These are phyloP conservation scores for Campylorhamphus procurvoides DNA, from an alignment of 2,113 vertebrate genomes.

Conservation along the genomic window DNA sequence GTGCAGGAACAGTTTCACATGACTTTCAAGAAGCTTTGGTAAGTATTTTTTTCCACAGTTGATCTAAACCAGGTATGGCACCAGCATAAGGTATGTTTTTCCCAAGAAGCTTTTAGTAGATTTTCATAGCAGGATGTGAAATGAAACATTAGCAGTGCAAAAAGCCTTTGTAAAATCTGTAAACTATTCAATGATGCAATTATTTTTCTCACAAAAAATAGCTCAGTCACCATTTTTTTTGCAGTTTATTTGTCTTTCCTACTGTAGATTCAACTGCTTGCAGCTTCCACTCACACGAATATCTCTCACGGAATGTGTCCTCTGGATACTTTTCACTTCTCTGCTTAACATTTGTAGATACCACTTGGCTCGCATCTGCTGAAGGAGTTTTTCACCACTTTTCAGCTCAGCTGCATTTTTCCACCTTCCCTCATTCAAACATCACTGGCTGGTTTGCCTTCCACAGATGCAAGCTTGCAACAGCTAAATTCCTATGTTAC, in stretches of 20 bases:
- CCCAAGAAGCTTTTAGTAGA: not conserved
- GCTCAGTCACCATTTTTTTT: not conserved
- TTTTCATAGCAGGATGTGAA: not conserved
- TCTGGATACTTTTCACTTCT: not conserved
- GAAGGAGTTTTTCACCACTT: not conserved
- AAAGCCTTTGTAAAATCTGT: not conserved
- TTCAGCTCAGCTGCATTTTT: not conserved
- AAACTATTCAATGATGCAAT: not conserved
- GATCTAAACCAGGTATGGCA: slow-evolving; percentile 55
- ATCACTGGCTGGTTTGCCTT: not conserved
- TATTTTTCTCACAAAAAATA: not conserved
- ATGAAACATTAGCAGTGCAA: not conserved
- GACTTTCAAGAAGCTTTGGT: slow-evolving; percentile 15
- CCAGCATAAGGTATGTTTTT: slow-evolving; percentile 7
- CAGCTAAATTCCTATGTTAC: not conserved
- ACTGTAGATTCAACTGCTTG: not conserved
- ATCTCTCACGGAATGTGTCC: not conserved
- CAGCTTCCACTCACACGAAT: fast-evolving
- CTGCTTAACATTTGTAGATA: not conserved
- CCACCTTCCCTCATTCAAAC: not conserved
- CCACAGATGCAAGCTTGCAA: not conserved
- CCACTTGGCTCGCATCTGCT: not conserved
- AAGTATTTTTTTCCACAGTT: slow-evolving; percentile 10
- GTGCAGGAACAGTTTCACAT: not conserved
- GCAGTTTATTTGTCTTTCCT: not conserved